Conservation (phyloP, 2,797 vertebrate species). For the Cuniculus paca region DNA sequence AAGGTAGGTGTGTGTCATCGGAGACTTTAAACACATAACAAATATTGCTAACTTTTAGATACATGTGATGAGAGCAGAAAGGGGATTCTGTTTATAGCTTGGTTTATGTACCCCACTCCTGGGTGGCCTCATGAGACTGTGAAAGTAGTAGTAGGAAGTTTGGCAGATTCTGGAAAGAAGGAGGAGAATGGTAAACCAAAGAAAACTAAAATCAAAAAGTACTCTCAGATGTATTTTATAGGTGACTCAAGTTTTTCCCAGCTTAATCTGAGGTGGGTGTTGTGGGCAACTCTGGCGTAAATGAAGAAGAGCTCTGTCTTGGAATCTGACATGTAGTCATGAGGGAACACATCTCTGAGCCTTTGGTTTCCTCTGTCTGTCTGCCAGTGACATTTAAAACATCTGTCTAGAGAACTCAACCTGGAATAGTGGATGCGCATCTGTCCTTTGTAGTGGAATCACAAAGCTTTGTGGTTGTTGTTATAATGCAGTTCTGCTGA, state of each 20-base stretch:
- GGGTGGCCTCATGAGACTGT: neutral
- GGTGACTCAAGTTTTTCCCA: neutral
- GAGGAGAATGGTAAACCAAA: neutral
- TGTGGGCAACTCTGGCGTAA: neutral
- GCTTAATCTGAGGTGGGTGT: neutral
- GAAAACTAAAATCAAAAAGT: neutral
- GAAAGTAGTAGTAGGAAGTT: neutral
- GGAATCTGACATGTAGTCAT: neutral
- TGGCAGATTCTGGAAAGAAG: slow-evolving; percentile 1
- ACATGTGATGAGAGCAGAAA: neutral
- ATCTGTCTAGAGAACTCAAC: slow-evolving; percentile 47
- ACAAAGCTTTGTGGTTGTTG: slow-evolving; percentile 10
- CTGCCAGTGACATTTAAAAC: slow-evolving; percentile 64
- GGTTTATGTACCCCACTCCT: neutral
- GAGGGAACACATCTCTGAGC: slow-evolving; percentile 52
- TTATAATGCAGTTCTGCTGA: neutral
- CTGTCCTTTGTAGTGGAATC: slow-evolving; percentile 9
- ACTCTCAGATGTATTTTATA: neutral
- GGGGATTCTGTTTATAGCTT: neutral
- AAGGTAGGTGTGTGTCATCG: neutral
- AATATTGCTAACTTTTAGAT: neutral
- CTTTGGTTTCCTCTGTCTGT: slow-evolving; percentile 48
- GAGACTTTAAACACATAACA: neutral
- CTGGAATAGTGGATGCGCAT: neutral
- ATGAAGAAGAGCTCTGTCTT: neutral